phyloP scores from a whole-genome alignment of 1,140 invertebrate species.

The Philopotamus ludificatus region DNA sequence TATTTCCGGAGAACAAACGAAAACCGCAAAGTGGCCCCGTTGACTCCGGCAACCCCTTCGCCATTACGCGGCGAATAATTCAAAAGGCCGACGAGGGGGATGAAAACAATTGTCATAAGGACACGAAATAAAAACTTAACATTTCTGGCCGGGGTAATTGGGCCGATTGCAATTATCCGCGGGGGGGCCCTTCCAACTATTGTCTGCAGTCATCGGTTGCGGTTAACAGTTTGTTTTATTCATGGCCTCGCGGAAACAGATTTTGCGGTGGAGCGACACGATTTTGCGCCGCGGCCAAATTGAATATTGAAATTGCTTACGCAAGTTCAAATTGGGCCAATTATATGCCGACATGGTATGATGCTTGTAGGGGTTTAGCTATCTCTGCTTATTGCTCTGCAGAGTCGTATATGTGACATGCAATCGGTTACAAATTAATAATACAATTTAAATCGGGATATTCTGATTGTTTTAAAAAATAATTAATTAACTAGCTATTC shows the following conservation, averaged over 20 bases:
- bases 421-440: no score
- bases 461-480: no score
- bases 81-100: slow-evolving; percentile 30
- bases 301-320: no score
- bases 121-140: slow-evolving; percentile 33
- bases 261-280: slow-evolving; percentile 3
- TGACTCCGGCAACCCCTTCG: slow-evolving; percentile 34
- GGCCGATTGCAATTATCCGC: slow-evolving; percentile 19
- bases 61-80: slow-evolving; percentile 35
- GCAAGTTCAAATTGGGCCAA: no score
- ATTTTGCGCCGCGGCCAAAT: no score
- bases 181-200: slow-evolving; percentile 2
- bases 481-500: no score
- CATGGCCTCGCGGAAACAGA: neutral
- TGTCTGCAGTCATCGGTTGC: slow-evolving; percentile 30
- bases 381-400: no score
- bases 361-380: no score
- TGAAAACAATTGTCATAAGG: slow-evolving; percentile 32
- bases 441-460: no score
- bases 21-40: slow-evolving; percentile 38
- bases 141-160: slow-evolving; percentile 32
- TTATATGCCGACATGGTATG: no score
- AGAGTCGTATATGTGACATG: neutral
- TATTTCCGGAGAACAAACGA: slow-evolving; percentile 22
- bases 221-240: slow-evolving; percentile 28